phyloP scores from a whole-genome alignment of 2,797 vertebrate species.

The Triplophysa yarkandensis region DNA sequence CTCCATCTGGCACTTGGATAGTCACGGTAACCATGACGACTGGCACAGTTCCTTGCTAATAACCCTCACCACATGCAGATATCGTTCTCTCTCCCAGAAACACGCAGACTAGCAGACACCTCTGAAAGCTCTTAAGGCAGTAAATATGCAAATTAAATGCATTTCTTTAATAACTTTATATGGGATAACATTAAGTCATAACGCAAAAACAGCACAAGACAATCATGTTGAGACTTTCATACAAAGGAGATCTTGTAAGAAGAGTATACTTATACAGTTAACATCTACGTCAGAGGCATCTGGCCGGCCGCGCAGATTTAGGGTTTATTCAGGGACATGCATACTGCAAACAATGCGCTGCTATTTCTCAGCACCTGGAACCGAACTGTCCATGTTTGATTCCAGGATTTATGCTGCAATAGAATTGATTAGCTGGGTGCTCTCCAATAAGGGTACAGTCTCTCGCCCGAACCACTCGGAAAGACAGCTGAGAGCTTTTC shows the following conservation, averaged over 20 bases:
- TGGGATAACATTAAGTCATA: too few species aligned
- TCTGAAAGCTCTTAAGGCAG: neutral
- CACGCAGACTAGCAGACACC: neutral
- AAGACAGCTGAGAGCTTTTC: slow-evolving; percentile 38
- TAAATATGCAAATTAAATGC: neutral
- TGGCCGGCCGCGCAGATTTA: neutral
- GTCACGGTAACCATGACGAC: slow-evolving; percentile 76
- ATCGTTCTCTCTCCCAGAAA: slow-evolving; percentile 47
- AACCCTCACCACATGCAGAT: slow-evolving; percentile 62
- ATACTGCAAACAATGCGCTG: neutral
- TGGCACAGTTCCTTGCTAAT: slow-evolving; percentile 61
- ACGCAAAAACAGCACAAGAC: neutral
- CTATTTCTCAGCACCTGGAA: slow-evolving; percentile 24
- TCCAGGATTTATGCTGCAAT: slow-evolving; percentile 13
- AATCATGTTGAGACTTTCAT: slow-evolving; percentile 25
- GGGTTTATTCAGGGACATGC: slow-evolving; percentile 29
- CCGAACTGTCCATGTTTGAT: slow-evolving; percentile 19
- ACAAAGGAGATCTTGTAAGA: slow-evolving; percentile 37
- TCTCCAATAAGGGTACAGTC: slow-evolving; percentile 31
- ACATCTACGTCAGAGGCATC: slow-evolving; percentile 21
- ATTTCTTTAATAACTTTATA: neutral
- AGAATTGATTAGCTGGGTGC: slow-evolving; percentile 36
- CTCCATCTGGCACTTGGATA: slow-evolving; percentile 58
- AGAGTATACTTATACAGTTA: slow-evolving; percentile 15
- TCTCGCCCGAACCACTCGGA: slow-evolving; percentile 14